Conservation (phyloP, 37 sponge, comb jelly and placozoan genomes). For the Aplysina aerophoba region DNA sequence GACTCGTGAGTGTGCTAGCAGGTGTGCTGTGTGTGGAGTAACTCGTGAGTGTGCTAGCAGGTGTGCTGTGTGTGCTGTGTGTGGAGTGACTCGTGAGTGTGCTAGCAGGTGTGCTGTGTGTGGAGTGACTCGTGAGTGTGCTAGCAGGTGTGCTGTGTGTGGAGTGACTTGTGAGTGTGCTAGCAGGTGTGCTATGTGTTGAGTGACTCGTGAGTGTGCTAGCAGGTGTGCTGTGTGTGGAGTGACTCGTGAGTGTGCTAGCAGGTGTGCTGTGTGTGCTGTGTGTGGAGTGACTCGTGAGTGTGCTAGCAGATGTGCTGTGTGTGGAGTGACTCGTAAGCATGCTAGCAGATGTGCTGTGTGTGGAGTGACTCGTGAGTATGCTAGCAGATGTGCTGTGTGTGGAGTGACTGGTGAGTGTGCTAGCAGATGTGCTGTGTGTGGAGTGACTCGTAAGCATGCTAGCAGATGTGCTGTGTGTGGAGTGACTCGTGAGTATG, state of each 20-base stretch:
- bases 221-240: conserved; percentile 1
- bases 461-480: conserved; percentile 22
- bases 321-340: neutral
- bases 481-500: neutral
- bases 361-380: too few species aligned
- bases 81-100: neutral
- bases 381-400: conserved; percentile 28
- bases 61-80: neutral
- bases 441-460: too few species aligned
- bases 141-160: conserved; percentile 20
- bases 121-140: too few species aligned
- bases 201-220: too few species aligned
- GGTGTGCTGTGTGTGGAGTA: neutral
- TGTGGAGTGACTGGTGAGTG: neutral
- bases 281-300: neutral
- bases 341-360: neutral
- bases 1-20: too few species aligned
- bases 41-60: neutral
- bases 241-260: neutral
- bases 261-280: neutral
- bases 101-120: neutral
- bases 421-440: neutral
- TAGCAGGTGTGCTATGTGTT: neutral
- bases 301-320: conserved; percentile 22
- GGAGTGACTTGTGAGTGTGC: neutral